Conservation (phyloP, 2,797 vertebrate species). For the Varecia variegata region DNA sequence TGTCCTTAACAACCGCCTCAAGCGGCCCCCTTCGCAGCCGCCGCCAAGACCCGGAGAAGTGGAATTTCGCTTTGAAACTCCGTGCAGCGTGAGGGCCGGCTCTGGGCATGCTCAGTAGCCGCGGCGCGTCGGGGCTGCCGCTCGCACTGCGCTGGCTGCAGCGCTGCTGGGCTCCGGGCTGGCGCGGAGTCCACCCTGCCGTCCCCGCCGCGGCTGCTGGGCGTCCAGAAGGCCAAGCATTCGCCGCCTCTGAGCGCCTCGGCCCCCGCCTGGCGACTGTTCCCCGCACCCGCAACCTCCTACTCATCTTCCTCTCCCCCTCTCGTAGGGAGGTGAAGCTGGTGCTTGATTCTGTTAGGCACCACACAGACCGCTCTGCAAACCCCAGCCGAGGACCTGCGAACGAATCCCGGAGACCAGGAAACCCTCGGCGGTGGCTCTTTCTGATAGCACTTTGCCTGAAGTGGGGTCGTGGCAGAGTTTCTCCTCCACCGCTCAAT, state of each 20-base stretch:
- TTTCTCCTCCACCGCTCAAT: slow-evolving; percentile 26
- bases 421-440: background rate
- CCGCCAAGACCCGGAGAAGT: slow-evolving; percentile 70
- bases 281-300: background rate
- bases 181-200: background rate
- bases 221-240: slow-evolving; percentile 41
- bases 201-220: background rate
- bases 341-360: background rate
- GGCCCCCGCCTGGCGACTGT: background rate
- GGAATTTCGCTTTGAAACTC: slow-evolving; percentile 58
- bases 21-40: background rate
- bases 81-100: background rate
- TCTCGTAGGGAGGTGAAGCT: background rate
- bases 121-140: slow-evolving; percentile 2
- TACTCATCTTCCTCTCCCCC: background rate
- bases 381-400: background rate
- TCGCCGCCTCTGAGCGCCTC: background rate
- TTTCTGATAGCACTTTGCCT: slow-evolving; percentile 3
- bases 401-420: background rate
- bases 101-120: slow-evolving; percentile 78
- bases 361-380: slow-evolving; percentile 22
- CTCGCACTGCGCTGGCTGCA: background rate
- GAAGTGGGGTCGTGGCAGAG: slow-evolving; percentile 46
- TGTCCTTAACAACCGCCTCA: background rate
- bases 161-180: background rate